Percentiles rank a stretch among this genome's conserved stretches.
These are phyloP conservation scores for Beroe forskalii DNA, from an alignment of 37 sponge, comb jelly and placozoan species.

Conservation along the genomic window DNA sequence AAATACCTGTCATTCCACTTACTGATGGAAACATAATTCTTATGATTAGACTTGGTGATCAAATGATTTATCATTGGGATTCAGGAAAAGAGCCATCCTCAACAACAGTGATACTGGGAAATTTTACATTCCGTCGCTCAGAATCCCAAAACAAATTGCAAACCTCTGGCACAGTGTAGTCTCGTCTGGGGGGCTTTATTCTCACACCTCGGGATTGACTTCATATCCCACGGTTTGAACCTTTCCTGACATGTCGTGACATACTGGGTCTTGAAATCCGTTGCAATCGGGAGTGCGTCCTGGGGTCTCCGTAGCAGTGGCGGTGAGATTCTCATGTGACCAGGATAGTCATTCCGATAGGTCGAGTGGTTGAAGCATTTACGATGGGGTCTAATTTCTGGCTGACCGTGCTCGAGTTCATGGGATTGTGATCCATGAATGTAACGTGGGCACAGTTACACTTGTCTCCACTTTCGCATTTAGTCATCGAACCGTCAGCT, in stretches of 20 bases:
- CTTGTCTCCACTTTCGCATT: not conserved
- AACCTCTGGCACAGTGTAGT: conserved; percentile 44
- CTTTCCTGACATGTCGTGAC: conserved; percentile 60
- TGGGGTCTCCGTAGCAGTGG: conserved; percentile 36
- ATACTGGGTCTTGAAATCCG: conserved; percentile 12
- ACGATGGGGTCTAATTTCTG: not conserved
- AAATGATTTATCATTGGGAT: too few relatives aligned
- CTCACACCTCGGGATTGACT: conserved; percentile 18
- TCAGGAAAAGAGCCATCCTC: too few relatives aligned
- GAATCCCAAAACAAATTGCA: too few relatives aligned
- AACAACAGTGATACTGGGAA: too few relatives aligned
- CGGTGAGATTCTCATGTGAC: conserved; percentile 54
- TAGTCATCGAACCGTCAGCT: not conserved
- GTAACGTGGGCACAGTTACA: not conserved
- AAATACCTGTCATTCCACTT: too few relatives aligned
- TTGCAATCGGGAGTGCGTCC: conserved; percentile 37
- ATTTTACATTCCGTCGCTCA: too few relatives aligned
- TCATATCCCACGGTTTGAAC: conserved; percentile 63
- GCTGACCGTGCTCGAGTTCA: not conserved
- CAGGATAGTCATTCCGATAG: conserved; percentile 30
- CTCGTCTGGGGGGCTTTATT: conserved; percentile 54
- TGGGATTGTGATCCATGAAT: not conserved
- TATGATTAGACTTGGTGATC: too few relatives aligned
- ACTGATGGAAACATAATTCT: too few relatives aligned
- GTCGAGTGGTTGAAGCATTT: not conserved